These are phyloP conservation scores for Drosophila mauritiana DNA, from an alignment of 1,140 invertebrate genomes.

Conservation along the genomic window DNA sequence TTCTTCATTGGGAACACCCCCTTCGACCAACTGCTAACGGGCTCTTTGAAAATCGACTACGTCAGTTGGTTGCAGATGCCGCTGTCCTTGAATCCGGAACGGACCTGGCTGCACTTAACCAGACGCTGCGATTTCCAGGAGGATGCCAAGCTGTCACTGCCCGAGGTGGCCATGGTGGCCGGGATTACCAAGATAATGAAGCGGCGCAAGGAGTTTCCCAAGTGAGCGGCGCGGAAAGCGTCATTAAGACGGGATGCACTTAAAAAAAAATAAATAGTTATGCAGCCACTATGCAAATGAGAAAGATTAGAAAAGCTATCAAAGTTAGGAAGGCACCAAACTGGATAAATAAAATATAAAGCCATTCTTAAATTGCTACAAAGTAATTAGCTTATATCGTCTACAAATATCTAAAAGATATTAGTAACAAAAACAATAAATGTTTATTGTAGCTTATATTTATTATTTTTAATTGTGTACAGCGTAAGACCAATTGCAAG, in stretches of 20 bases:
- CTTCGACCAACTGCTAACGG: constrained; percentile 88
- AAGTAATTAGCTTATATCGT: background rate
- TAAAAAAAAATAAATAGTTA: background rate
- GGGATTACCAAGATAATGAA: constrained; percentile 83
- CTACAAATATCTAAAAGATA: background rate
- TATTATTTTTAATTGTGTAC: too few species aligned
- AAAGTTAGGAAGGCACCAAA: background rate
- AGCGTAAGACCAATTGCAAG: too few species aligned
- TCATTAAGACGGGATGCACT: constrained; percentile 45
- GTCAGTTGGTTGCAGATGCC: constrained; percentile 85
- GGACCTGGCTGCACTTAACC: constrained; percentile 86
- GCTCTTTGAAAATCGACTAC: constrained; percentile 86
- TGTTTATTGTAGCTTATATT: too few species aligned
- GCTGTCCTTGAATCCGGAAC: constrained; percentile 86
- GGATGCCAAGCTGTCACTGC: constrained; percentile 77
- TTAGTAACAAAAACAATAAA: too few species aligned
- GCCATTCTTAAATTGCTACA: too few species aligned
- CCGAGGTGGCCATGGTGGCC: constrained; percentile 84
- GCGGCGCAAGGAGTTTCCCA: constrained; percentile 69
- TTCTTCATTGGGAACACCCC: constrained; percentile 89
- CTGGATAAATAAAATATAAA: too few species aligned
- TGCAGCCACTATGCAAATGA: background rate
- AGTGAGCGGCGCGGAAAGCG: constrained; percentile 36
- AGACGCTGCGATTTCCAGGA: constrained; percentile 86
- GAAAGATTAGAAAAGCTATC: background rate